These are phyloP conservation scores for Drosophila ananassae DNA, from an alignment of 1,140 invertebrate species.

Conservation along the genomic window DNA sequence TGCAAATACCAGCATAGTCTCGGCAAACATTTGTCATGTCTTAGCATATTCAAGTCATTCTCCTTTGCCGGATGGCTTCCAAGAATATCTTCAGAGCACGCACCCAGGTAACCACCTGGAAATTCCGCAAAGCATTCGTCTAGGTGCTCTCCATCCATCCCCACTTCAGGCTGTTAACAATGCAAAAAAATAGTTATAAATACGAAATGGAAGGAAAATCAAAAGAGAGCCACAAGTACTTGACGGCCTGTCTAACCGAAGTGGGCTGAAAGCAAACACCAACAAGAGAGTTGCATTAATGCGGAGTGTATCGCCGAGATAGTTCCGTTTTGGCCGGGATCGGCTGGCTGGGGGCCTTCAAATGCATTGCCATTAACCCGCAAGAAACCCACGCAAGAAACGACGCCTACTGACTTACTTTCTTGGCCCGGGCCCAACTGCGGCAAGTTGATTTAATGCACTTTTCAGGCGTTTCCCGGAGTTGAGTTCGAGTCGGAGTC, in stretches of 20 bases:
- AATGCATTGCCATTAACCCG: slow-evolving; percentile 56
- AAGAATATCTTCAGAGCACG: slow-evolving; percentile 47
- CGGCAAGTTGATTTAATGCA: slow-evolving; percentile 51
- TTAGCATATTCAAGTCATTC: slow-evolving; percentile 38
- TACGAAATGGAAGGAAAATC: slow-evolving; percentile 1
- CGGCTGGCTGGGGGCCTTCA: slow-evolving; percentile 10
- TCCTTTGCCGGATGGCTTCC: slow-evolving; percentile 38
- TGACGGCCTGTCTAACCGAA: slow-evolving; percentile 35
- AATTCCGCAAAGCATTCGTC: slow-evolving; percentile 37
- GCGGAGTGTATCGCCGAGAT: slow-evolving; percentile 21
- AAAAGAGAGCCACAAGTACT: slow-evolving; percentile 7
- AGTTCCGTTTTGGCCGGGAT: slow-evolving; percentile 49
- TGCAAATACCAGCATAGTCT: slow-evolving; percentile 13
- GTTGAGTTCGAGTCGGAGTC: slow-evolving; percentile 1
- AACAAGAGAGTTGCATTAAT: slow-evolving; percentile 46
- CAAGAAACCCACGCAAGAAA: slow-evolving; percentile 33
- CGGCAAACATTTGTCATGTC: slow-evolving; percentile 54
- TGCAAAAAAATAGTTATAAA: slow-evolving; percentile 25
- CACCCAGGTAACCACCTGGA: slow-evolving; percentile 34
- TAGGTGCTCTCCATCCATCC: slow-evolving; percentile 24
- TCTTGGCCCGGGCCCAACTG: slow-evolving; percentile 28
- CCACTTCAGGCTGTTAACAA: slow-evolving; percentile 31
- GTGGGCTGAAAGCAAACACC: slow-evolving; percentile 22
- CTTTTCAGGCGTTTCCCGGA: slow-evolving; percentile 20
- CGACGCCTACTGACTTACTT: slow-evolving; percentile 58